Conservation (phyloP, 2,797 vertebrate genomes). For the Mus minutoides region DNA sequence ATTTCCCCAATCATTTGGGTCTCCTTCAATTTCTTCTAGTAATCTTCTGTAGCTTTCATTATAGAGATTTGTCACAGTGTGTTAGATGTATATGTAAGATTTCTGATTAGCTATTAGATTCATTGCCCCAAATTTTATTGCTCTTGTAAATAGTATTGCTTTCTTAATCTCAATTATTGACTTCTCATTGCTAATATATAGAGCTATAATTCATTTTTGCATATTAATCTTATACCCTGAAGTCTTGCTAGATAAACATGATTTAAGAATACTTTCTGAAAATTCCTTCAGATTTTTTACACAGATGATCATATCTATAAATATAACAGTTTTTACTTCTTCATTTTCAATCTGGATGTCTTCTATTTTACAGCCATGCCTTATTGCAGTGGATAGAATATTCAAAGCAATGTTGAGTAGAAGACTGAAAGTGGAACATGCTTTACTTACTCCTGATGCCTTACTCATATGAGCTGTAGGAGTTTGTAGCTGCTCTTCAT, state of each 20-base stretch:
- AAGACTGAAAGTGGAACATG: constrained; percentile 17
- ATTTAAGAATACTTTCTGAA: constrained; percentile 44
- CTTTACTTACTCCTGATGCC: constrained; percentile 12
- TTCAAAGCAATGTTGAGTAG: not conserved
- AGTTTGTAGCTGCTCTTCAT: not conserved
- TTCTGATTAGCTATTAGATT: constrained; percentile 55
- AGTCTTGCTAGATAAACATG: constrained; percentile 23
- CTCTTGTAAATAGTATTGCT: constrained; percentile 26
- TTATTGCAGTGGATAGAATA: constrained; percentile 23
- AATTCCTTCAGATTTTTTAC: constrained; percentile 16
- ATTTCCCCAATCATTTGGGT: not conserved
- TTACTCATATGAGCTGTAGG: not conserved
- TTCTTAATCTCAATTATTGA: constrained; percentile 16
- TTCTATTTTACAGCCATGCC: constrained; percentile 36
- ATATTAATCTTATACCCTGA: not conserved
- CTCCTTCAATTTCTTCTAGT: constrained; percentile 22
- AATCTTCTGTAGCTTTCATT: constrained; percentile 35
- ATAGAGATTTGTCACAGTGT: constrained; percentile 29
- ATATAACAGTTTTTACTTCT: constrained; percentile 40
- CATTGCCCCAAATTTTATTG: constrained; percentile 49
- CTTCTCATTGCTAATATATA: constrained; percentile 23
- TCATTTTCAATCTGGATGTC: constrained; percentile 6
- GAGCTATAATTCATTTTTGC: constrained; percentile 38
- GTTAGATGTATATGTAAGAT: constrained; percentile 24
- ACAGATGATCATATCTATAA: constrained; percentile 35